These are phyloP conservation scores for Vanessa tameamea DNA, from an alignment of 1,140 invertebrate genomes.

Conservation along the genomic window DNA sequence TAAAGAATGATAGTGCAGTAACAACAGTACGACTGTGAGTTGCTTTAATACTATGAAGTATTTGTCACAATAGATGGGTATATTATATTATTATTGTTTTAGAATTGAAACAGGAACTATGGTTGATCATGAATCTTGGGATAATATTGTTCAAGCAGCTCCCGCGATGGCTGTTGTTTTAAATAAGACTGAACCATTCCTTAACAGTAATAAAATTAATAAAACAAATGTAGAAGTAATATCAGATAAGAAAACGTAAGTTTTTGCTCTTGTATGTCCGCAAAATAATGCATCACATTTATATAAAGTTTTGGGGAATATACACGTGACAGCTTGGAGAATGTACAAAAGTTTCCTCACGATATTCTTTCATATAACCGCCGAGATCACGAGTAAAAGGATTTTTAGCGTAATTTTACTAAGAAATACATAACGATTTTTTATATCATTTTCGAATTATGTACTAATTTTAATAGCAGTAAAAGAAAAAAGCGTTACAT, in stretches of 20 bases:
- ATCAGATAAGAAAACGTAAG: constrained; percentile 6
- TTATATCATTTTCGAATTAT: not conserved
- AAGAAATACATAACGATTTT: not conserved
- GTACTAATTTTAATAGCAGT: not conserved
- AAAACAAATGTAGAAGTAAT: not conserved
- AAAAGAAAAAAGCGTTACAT: constrained; percentile 49
- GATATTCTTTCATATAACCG: too few species aligned
- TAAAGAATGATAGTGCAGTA: not conserved
- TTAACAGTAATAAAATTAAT: not conserved
- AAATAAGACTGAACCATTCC: constrained; percentile 34
- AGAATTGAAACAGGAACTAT: constrained; percentile 42
- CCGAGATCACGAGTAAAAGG: too few species aligned
- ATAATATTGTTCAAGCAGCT: constrained; percentile 66
- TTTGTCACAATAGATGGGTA: not conserved
- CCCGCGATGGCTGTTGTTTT: constrained; percentile 58
- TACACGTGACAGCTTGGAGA: too few species aligned
- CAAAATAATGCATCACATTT: too few species aligned
- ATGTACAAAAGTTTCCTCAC: too few species aligned
- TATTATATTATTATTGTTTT: not conserved
- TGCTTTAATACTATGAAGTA: not conserved
- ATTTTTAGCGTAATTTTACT: too few species aligned
- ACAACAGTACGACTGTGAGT: not conserved
- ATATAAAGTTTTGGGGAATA: too few species aligned
- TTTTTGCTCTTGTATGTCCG: not conserved
- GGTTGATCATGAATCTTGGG: constrained; percentile 67